Conservation (phyloP, 1,140 invertebrate species). For the Nomia melanderi region DNA sequence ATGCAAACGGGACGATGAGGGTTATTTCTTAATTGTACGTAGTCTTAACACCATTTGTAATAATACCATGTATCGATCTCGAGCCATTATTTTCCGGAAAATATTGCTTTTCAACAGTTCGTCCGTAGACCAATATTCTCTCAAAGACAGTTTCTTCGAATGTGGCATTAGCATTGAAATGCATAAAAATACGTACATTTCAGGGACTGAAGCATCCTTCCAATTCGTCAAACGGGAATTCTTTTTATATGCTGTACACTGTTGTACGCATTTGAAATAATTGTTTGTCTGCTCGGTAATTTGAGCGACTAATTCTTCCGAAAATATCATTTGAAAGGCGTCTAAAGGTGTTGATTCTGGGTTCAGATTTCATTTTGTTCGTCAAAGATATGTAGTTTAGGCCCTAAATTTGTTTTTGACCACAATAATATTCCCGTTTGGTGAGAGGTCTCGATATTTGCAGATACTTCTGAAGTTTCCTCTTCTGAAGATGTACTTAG, state of each 20-base stretch:
- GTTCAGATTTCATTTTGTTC: constrained; percentile 9
- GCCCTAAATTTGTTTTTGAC: constrained; percentile 1
- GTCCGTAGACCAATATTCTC: constrained; percentile 21
- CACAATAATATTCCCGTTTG: not conserved
- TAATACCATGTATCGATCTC: constrained; percentile 14
- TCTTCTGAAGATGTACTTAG: constrained; percentile 29
- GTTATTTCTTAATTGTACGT: too few species aligned
- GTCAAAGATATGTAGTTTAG: constrained; percentile 17
- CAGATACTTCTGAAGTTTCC: not conserved
- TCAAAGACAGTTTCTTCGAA: not conserved
- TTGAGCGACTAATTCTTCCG: constrained; percentile 1
- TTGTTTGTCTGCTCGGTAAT: constrained; percentile 24
- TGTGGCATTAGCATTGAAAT: constrained; percentile 22
- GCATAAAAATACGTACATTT: constrained; percentile 4
- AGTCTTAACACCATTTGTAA: too few species aligned
- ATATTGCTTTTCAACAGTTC: constrained; percentile 17
- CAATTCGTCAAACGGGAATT: constrained; percentile 21
- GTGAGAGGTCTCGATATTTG: constrained; percentile 14
- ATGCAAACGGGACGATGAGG: too few species aligned
- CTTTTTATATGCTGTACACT: constrained; percentile 8
- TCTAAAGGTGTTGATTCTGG: constrained; percentile 10
- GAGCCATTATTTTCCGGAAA: constrained; percentile 17
- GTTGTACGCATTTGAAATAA: constrained; percentile 22
- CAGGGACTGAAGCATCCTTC: constrained; percentile 2
- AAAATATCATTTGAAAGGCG: constrained; percentile 4